Evolutionary conservation across 2,113 vertebrate species (phyloP), one percentile per base, ranked within the genome.

Genomic region (Seriola aureovittata): DNA sequence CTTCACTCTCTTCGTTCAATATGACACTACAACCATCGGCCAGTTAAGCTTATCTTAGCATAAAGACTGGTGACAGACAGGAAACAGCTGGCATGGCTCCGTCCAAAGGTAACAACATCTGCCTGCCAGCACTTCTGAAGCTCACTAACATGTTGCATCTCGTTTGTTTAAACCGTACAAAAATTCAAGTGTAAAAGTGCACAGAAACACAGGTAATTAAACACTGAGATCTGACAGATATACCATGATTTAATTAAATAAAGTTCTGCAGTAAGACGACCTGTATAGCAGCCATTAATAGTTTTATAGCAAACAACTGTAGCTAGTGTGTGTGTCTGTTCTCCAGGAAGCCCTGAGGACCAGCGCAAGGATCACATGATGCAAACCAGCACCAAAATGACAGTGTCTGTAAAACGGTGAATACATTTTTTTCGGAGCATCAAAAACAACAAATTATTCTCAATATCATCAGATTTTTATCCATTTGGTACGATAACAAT

Each of bases 1-100:
- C 11, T 13, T 6, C 0, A 5, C 23, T 36, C 48, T 19, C 36
- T 10, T n/a, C 14, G 5, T 34, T 59, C 13, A 34, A 34, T 34
- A 59, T 23, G 36, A 63, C 3, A 19, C 9, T 29, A 48, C 40
- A 32, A 29, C 5, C 34, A 9, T 17, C 44, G 19, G 50, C 50
- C 14, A 17, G 17, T 19, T 8, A 17, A 52, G 6, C 12, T 75
- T 4, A 52, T 25, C 63, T 42, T 25, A n/a, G 48, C 63, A n/a
- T 32, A 69, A 69, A 64, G 17, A 73, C 62, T 48, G 64, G 55
- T 73, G 62, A 78, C 50, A 19, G 17, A 11, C 32, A 36, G 32
- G 29, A 21, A 32, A 32, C 25, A 62, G 32, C 1, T 9, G 9
- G 5, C 16, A 16, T 8, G 32, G 16, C 16, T 21, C 50, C 8